Base-by-base conservation (phyloP, 2,888 invertebrate species). In the Aquatica leii region DNA sequence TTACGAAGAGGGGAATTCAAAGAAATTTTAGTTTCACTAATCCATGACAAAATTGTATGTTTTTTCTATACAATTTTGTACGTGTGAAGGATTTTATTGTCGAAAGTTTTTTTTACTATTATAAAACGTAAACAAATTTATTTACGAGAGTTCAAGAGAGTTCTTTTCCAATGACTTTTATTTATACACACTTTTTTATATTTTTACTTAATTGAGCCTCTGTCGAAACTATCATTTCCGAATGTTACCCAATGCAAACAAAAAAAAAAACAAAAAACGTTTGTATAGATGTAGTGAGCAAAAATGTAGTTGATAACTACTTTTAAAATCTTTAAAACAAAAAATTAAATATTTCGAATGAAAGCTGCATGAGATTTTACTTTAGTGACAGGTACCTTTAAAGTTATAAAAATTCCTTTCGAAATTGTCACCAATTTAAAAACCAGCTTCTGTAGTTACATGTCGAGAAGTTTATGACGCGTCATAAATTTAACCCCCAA, bases 121-220 rank as follows among this genome's bases (percentile, higher is more conserved):
- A 46, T 35, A 12, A 58, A 63, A 59, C 55, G 31, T 54, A 63
- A 63, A 63, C 54, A 63, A 59, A 60, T 59, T 59, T 65, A 52
- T 65, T 65, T 59, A 60, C 60, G 35, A 60, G 56, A 57, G 64
- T 65, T 65, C 64, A 60, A 64, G 59, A 56, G 60, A 60, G 60
- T 56, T 65, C 64, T 60, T 57, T 65, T 60, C 51, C 59, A 59
- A 59, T 59, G 59, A 46, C 59, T 59, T 58, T 58, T 59, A 35
- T 46, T 46, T 52, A 46, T 43, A 35, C 43, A 31, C 59, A 37
- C 37, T 24, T 24, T 17, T 56, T 56, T 48, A 18, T 57, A 24
- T 46, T 46, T 24, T 46, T 46, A 43, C 15, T 46, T 46, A 46
- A 20, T 46, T 20, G 46, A 46, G 20, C 17, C 15, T 43, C n/a